phyloP scores from a whole-genome alignment of 2,797 vertebrate species.

The Tinamus major region DNA sequence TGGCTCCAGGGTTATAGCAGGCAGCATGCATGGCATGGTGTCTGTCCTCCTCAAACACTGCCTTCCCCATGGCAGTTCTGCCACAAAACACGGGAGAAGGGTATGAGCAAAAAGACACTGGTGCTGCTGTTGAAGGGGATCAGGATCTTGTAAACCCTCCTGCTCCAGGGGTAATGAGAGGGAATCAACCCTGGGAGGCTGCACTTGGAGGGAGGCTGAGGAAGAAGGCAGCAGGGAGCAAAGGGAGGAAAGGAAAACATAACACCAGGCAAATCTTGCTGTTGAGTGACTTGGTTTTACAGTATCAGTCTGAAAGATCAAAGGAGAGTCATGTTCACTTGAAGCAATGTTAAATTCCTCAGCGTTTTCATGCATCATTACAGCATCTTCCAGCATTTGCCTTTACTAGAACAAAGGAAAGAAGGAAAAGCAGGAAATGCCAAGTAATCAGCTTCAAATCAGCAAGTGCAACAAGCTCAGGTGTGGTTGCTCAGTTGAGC shows the following conservation, averaged over 20 bases:
- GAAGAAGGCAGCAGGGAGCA: neutral
- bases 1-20: rapidly evolving
- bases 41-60: neutral
- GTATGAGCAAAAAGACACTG: rapidly evolving
- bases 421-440: neutral
- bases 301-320: neutral
- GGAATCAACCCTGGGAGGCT: neutral
- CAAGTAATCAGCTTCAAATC: neutral
- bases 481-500: neutral
- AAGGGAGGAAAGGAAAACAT: neutral
- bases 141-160: neutral
- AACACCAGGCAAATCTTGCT: neutral
- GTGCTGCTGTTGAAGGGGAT: neutral
- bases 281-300: neutral
- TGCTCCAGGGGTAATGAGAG: neutral
- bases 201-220: neutral
- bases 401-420: neutral
- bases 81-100: neutral
- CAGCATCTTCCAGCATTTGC: neutral
- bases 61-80: neutral
- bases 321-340: neutral
- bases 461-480: neutral
- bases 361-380: neutral
- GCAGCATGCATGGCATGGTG: neutral
- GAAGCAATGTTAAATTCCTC: neutral